phyloP scores from a whole-genome alignment of 2,888 invertebrate species.

The Apamea anceps region DNA sequence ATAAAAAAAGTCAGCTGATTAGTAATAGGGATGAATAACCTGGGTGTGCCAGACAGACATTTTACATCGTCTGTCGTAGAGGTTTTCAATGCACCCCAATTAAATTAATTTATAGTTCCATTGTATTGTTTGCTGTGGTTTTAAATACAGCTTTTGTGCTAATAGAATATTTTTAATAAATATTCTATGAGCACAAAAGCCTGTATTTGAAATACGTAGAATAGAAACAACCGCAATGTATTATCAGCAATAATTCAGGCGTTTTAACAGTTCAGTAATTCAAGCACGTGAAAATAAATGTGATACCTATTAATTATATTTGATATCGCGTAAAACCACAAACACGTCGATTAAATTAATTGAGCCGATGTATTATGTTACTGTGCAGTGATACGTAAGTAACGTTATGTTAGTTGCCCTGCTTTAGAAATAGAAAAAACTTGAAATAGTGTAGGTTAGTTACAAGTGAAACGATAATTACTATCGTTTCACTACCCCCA shows the following conservation, averaged over 20 bases:
- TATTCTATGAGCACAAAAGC: conserved; percentile 29
- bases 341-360: conserved; percentile 61
- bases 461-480: too few species aligned
- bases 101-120: conserved; percentile 3
- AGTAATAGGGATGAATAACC: background rate
- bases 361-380: conserved; percentile 24
- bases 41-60: background rate
- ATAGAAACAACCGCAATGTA: conserved; percentile 50
- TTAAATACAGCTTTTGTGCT: conserved; percentile 9
- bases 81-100: conserved; percentile 1
- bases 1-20: background rate
- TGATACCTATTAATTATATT: conserved; percentile 55
- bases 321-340: conserved; percentile 58
- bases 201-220: conserved; percentile 23
- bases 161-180: conserved; percentile 26
- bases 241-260: conserved; percentile 58
- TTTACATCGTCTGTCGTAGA: background rate
- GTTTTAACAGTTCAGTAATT: conserved; percentile 58
- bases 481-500: background rate
- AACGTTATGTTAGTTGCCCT: background rate
- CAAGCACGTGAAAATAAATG: conserved; percentile 58
- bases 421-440: background rate
- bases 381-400: background rate
- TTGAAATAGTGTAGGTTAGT: too few species aligned
- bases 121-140: conserved; percentile 1